Conservation (phyloP, 2,888 invertebrate species). For the Drosophila prolongata region DNA sequence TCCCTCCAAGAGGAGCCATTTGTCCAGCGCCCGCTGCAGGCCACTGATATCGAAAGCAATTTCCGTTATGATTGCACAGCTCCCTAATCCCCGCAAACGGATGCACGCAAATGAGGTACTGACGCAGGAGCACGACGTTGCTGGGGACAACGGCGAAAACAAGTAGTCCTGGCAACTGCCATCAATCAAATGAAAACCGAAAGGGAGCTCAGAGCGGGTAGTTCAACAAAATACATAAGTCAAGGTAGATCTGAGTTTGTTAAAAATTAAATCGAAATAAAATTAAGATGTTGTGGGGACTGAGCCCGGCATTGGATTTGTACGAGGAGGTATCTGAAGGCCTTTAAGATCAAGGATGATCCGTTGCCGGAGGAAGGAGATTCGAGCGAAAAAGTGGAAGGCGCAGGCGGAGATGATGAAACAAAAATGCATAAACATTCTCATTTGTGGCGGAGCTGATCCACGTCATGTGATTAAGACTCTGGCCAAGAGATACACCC, state of each 20-base stretch:
- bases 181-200: conserved; percentile 52
- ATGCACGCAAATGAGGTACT: conserved; percentile 49
- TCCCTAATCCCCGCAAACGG: conserved; percentile 55
- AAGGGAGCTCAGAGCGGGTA: conserved; percentile 5
- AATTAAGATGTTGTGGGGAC: conserved; percentile 91
- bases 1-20: conserved; percentile 28
- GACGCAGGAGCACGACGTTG: conserved; percentile 22
- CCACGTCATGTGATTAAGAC: conserved; percentile 93
- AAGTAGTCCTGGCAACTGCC: conserved; percentile 66
- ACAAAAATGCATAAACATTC: conserved; percentile 90
- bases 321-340: conserved; percentile 85
- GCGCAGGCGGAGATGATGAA: conserved; percentile 8
- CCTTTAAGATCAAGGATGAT: conserved; percentile 50
- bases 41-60: conserved; percentile 73
- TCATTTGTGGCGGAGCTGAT: conserved; percentile 93
- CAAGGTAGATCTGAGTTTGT: not conserved
- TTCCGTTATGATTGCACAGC: conserved; percentile 56
- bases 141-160: conserved; percentile 21
- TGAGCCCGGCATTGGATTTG: conserved; percentile 92
- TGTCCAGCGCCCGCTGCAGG: conserved; percentile 51
- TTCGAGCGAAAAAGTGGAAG: not conserved
- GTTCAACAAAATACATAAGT: conserved; percentile 2
- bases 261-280: not conserved
- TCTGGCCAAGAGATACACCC: conserved; percentile 89
- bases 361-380: conserved; percentile 66